A percentile compares a stretch with the other conserved stretches of the same genome.
These are phyloP conservation scores for Agriopis leucophaearia DNA, from an alignment of 2,888 invertebrate species.

Conservation along the genomic window DNA sequence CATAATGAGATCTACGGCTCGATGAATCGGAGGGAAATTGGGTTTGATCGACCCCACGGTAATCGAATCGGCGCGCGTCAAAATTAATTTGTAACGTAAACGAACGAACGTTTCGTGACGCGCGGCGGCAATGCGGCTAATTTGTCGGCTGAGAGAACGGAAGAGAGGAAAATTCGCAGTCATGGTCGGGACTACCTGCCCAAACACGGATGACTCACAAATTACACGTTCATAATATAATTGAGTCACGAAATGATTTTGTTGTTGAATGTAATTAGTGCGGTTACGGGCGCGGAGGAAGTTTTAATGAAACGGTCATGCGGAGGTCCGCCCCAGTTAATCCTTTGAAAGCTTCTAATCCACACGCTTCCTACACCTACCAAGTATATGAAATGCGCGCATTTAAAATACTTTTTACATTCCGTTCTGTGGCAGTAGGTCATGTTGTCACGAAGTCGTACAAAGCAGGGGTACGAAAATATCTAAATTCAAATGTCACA, in stretches of 20 bases:
- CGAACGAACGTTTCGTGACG: constrained; percentile 38
- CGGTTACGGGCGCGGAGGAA: constrained; percentile 54
- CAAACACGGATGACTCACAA: constrained; percentile 43
- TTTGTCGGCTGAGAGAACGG: constrained; percentile 34
- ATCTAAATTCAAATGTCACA: constrained; percentile 40
- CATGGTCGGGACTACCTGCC: constrained; percentile 29
- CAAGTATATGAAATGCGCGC: constrained; percentile 47
- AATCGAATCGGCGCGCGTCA: constrained; percentile 58
- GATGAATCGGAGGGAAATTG: constrained; percentile 60
- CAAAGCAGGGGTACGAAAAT: constrained; percentile 24
- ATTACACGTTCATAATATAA: constrained; percentile 49
- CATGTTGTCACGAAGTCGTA: constrained; percentile 23
- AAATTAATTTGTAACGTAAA: constrained; percentile 59
- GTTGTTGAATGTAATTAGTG: constrained; percentile 65
- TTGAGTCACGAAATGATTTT: constrained; percentile 65
- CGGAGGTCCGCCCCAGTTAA: constrained; percentile 68
- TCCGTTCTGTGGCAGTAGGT: constrained; percentile 39
- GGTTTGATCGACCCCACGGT: constrained; percentile 60
- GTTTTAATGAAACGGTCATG: constrained; percentile 74
- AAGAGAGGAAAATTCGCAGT: constrained; percentile 26
- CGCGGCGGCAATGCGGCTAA: constrained; percentile 33
- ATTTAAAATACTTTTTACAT: constrained; percentile 54
- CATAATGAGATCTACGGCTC: constrained; percentile 58
- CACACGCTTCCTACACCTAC: constrained; percentile 60
- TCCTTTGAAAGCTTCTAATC: constrained; percentile 76